Percentiles rank a stretch among this genome's conserved stretches.
These are phyloP conservation scores for Rostratula benghalensis DNA, from an alignment of 2,113 vertebrate species.

Conservation along the genomic window DNA sequence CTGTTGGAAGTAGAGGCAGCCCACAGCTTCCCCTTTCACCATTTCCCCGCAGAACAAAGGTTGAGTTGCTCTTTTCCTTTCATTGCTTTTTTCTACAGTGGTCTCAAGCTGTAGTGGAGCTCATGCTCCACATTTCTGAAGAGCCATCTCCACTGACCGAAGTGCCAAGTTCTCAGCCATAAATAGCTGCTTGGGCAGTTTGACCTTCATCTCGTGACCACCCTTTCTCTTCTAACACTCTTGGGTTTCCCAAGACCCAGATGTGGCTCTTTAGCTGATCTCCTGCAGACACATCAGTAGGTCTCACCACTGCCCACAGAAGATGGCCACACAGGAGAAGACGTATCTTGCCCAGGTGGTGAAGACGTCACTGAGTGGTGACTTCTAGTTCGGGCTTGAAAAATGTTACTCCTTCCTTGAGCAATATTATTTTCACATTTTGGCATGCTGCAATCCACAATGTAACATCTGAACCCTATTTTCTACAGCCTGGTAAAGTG, in stretches of 20 bases:
- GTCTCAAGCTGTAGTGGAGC: background rate
- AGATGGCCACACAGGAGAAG: rapidly evolving
- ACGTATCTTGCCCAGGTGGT: background rate
- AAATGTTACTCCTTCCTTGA: background rate
- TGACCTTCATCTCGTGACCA: background rate
- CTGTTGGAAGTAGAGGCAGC: background rate
- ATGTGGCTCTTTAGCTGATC: background rate
- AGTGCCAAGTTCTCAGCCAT: background rate
- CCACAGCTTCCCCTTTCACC: background rate
- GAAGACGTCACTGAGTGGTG: background rate
- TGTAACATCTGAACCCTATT: background rate
- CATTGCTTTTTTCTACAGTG: background rate
- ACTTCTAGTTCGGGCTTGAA: background rate
- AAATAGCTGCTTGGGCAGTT: background rate
- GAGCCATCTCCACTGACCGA: background rate
- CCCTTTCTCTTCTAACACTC: background rate
- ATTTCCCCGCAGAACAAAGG: rapidly evolving
- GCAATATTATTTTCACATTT: background rate
- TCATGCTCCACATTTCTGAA: background rate
- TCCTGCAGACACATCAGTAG: background rate
- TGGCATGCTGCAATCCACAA: background rate
- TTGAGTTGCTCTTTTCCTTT: background rate
- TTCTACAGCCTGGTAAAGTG: background rate
- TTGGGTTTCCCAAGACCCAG: background rate
- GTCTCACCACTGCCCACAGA: background rate